Percentiles rank a stretch among this genome's conserved stretches.
Evolutionary conservation across 1,140 invertebrate genomes (phyloP).

Genomic region (Wiebesia pumilae): DNA sequence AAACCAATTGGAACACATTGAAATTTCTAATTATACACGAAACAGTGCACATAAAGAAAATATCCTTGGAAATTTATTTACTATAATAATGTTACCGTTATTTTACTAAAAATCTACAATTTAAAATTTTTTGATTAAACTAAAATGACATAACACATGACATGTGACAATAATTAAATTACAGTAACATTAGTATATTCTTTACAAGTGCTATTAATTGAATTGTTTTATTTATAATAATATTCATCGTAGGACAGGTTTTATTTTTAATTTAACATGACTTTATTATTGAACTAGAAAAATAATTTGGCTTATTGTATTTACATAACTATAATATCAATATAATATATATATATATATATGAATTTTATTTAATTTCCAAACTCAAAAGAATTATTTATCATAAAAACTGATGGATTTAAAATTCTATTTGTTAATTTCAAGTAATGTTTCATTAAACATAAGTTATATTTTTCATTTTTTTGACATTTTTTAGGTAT

Average conservation of each 20-base stretch:
- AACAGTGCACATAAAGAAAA: too few relatives aligned
- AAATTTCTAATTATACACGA: too few relatives aligned
- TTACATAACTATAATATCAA: too few relatives aligned
- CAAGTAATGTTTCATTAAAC: not conserved
- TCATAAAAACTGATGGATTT: not conserved
- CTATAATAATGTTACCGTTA: too few relatives aligned
- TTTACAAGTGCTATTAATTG: not conserved
- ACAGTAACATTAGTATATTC: not conserved
- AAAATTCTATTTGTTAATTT: not conserved
- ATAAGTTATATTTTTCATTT: not conserved
- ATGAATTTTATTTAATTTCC: too few relatives aligned
- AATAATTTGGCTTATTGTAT: not conserved
- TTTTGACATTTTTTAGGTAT: not conserved
- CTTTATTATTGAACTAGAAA: not conserved
- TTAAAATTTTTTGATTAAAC: too few relatives aligned
- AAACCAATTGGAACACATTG: too few relatives aligned
- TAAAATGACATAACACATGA: not conserved
- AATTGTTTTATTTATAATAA: too few relatives aligned
- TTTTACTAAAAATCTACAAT: too few relatives aligned
- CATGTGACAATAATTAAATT: not conserved
- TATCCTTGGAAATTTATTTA: too few relatives aligned
- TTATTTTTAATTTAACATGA: not conserved
- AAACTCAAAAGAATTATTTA: not conserved
- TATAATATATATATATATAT: too few relatives aligned
- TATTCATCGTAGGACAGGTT: not conserved